phyloP scores from a whole-genome alignment of 2,888 invertebrate genomes.

The Trypoxylon attenuatum region DNA sequence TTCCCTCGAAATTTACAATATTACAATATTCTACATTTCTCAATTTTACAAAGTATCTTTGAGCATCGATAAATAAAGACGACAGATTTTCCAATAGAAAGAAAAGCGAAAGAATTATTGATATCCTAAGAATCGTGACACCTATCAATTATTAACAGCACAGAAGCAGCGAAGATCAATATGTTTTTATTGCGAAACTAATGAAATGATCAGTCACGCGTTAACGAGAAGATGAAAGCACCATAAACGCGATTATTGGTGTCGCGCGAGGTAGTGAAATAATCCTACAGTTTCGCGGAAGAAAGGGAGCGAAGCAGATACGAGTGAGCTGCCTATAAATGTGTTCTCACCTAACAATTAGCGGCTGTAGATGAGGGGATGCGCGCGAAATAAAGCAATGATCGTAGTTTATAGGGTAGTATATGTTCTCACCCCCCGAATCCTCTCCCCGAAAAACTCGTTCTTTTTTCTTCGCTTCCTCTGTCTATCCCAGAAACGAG shows the following conservation, averaged over 20 bases:
- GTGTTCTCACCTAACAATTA: slow-evolving; percentile 71
- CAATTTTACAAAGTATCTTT: no score
- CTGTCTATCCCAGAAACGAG: slow-evolving; percentile 42
- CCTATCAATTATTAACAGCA: no score
- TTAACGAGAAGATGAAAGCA: neutral
- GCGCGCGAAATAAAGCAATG: slow-evolving; percentile 71
- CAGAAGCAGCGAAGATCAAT: no score
- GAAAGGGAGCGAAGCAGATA: slow-evolving; percentile 26
- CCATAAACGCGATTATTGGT: slow-evolving; percentile 12
- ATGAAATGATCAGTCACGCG: neutral
- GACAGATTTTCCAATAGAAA: no score
- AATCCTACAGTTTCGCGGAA: neutral
- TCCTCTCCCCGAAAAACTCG: slow-evolving; percentile 47
- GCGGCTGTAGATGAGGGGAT: slow-evolving; percentile 62
- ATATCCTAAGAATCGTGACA: no score
- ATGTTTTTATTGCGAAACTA: neutral
- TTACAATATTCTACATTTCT: no score
- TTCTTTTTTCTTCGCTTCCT: slow-evolving; percentile 33
- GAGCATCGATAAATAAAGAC: no score
- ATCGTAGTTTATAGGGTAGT: slow-evolving; percentile 71
- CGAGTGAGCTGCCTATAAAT: slow-evolving; percentile 64
- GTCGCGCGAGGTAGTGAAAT: slow-evolving; percentile 16
- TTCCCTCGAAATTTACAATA: no score
- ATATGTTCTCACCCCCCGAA: slow-evolving; percentile 62
- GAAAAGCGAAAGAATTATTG: no score